Percentiles rank a stretch among this genome's conserved stretches.
These are phyloP conservation scores for Pelochelys cantorii DNA, from an alignment of 2,797 vertebrate genomes.

Conservation along the genomic window DNA sequence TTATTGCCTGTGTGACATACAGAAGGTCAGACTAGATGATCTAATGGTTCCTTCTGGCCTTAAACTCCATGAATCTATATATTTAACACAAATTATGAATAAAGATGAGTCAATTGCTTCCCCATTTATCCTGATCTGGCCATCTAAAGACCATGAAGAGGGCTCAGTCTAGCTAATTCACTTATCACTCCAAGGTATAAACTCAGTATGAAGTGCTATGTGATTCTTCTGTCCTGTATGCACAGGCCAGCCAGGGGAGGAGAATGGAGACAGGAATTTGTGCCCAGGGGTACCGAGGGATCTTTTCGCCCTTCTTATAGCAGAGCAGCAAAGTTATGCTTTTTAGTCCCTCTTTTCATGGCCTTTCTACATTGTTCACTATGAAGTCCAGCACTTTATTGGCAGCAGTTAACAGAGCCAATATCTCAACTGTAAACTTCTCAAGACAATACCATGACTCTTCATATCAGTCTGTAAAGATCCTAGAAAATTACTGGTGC, in stretches of 20 bases:
- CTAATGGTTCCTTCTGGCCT: slow-evolving; percentile 12
- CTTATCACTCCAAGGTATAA: background rate
- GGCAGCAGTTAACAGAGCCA: background rate
- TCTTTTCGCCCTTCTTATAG: background rate
- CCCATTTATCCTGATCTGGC: background rate
- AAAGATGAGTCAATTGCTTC: background rate
- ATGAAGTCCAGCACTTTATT: background rate
- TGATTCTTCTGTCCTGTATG: accelerated
- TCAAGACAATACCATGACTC: background rate
- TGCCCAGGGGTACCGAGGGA: background rate
- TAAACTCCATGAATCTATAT: background rate
- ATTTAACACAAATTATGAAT: slow-evolving; percentile 41
- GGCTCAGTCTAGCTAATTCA: background rate
- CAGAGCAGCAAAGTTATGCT: background rate
- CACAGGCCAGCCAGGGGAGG: background rate
- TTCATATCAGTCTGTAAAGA: background rate
- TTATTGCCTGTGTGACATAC: slow-evolving; percentile 20
- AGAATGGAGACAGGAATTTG: background rate
- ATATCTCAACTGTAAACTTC: background rate
- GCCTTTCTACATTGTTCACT: background rate
- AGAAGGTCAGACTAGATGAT: slow-evolving; percentile 21
- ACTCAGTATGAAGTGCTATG: background rate
- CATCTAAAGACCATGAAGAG: background rate
- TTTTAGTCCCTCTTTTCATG: background rate
- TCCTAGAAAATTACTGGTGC: background rate